Percentiles rank a stretch among this genome's conserved stretches.
These are phyloP conservation scores for Latrodectus hesperus DNA, from an alignment of 2,888 invertebrate genomes.

Conservation along the genomic window DNA sequence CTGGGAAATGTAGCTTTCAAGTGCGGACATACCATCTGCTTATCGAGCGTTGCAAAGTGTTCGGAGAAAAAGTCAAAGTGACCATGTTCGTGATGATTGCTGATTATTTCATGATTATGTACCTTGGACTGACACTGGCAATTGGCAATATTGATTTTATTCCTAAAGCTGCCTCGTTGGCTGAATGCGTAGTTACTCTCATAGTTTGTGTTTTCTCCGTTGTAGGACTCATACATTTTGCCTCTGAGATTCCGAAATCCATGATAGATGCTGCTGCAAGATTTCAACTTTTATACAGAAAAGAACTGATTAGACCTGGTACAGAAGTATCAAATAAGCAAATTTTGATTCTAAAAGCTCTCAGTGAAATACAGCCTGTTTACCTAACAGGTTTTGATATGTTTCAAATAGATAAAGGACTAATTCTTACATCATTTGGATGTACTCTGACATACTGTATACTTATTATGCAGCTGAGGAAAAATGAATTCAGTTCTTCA, in stretches of 20 bases:
- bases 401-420: slow-evolving; percentile 14
- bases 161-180: background rate
- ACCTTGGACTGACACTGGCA: background rate
- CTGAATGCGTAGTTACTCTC: background rate
- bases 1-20: background rate
- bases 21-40: background rate
- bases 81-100: slow-evolving; percentile 10
- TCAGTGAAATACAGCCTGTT: slow-evolving; percentile 6
- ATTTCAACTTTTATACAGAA: slow-evolving; percentile 1
- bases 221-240: background rate
- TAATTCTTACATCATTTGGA: slow-evolving; percentile 6
- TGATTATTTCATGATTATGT: slow-evolving; percentile 1
- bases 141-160: background rate
- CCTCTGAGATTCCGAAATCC: background rate
- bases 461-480: slow-evolving; percentile 16
- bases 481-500: background rate
- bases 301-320: background rate
- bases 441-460: slow-evolving; percentile 21
- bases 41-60: slow-evolving; percentile 1
- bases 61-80: background rate
- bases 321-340: background rate
- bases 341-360: slow-evolving; percentile 10
- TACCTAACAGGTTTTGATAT: slow-evolving; percentile 8
- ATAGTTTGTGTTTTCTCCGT: background rate
- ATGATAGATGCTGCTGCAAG: background rate